Conservation (phyloP, 2,797 vertebrate species). For the Diplodus sargus region DNA sequence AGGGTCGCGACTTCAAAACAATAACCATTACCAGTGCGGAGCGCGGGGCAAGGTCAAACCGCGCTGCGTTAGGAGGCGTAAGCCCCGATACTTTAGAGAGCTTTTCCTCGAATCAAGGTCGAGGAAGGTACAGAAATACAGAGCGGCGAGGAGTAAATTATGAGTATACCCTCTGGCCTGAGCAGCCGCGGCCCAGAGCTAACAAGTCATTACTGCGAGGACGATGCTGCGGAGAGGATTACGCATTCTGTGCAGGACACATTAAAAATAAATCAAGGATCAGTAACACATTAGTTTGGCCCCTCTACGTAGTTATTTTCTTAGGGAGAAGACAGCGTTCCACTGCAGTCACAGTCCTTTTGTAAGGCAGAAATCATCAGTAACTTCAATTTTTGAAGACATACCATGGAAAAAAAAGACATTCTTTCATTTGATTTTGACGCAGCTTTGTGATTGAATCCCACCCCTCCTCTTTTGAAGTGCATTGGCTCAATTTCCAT, state of each 20-base stretch:
- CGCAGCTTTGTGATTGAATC: slow-evolving; percentile 53
- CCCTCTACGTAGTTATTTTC: slow-evolving; percentile 26
- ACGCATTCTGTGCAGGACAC: slow-evolving; percentile 40
- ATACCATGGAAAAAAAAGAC: neutral
- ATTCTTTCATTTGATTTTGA: slow-evolving; percentile 36
- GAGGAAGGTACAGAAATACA: slow-evolving; percentile 41
- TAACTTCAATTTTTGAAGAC: neutral
- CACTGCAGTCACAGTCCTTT: no score
- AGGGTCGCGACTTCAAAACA: slow-evolving; percentile 66
- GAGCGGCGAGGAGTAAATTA: slow-evolving; percentile 56
- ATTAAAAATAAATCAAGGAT: slow-evolving; percentile 60
- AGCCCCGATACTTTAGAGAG: slow-evolving; percentile 31
- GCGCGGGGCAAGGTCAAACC: slow-evolving; percentile 56
- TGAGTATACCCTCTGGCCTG: slow-evolving; percentile 54
- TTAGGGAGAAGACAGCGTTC: slow-evolving; percentile 19
- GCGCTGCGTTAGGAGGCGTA: slow-evolving; percentile 40
- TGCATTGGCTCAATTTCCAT: slow-evolving; percentile 50
- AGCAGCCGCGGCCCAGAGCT: slow-evolving; percentile 53
- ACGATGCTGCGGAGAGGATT: slow-evolving; percentile 39
- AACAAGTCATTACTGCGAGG: slow-evolving; percentile 50
- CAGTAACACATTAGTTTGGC: slow-evolving; percentile 21
- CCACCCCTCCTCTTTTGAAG: slow-evolving; percentile 61
- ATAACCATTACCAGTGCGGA: slow-evolving; percentile 61
- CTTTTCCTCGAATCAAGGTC: slow-evolving; percentile 56
- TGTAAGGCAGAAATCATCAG: slow-evolving; percentile 13